phyloP scores from a whole-genome alignment of 2,888 invertebrate species.

The Tipula lateralis region DNA sequence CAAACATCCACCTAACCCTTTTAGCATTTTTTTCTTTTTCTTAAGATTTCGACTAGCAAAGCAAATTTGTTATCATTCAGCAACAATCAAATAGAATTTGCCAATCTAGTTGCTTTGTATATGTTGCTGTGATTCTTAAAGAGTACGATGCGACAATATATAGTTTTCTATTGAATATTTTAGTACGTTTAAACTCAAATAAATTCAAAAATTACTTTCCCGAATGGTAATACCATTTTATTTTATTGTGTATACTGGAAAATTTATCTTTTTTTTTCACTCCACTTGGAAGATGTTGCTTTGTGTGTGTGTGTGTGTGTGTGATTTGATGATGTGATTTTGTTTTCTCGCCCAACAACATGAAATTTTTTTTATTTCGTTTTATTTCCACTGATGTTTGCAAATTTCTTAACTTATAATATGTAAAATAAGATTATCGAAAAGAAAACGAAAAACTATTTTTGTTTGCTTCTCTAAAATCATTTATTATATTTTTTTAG shows the following conservation, averaged over 20 bases:
- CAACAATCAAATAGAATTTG: too few species aligned
- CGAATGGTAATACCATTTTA: not conserved
- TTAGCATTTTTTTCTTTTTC: not conserved
- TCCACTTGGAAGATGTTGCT: not conserved
- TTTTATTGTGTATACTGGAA: not conserved
- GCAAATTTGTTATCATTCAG: not conserved
- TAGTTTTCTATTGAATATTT: not conserved
- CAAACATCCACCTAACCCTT: too few species aligned
- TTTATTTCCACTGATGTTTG: constrained; percentile 1
- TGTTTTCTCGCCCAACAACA: not conserved
- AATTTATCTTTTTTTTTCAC: not conserved
- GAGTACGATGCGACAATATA: not conserved
- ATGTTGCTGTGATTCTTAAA: not conserved
- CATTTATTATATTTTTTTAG: constrained; percentile 20
- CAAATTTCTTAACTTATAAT: not conserved
- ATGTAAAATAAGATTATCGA: not conserved
- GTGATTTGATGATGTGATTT: not conserved
- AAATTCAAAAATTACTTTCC: not conserved
- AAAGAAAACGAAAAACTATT: not conserved
- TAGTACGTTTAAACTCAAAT: not conserved
- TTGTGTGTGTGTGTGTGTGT: not conserved
- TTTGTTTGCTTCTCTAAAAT: not conserved
- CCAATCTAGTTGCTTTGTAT: too few species aligned
- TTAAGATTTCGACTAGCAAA: not conserved
- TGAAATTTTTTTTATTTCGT: not conserved